Conservation (phyloP, 2,797 vertebrate species). For the Coendou prehensilis region DNA sequence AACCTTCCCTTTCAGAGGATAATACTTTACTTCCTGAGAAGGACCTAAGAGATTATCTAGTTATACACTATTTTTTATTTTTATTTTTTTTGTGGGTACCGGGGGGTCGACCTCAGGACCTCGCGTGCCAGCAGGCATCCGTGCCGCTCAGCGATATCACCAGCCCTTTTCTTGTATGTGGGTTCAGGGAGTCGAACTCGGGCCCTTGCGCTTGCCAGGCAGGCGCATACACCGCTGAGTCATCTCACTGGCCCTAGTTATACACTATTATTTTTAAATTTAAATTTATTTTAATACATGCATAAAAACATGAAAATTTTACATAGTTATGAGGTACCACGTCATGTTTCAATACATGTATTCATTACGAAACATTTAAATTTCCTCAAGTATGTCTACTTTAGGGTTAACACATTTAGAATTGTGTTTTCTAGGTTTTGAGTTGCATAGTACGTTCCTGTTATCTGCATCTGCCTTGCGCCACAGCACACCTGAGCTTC, state of each 20-base stretch:
- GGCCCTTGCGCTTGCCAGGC: no score
- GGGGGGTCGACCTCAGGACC: no score
- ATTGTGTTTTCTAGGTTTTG: not conserved
- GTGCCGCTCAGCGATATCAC: no score
- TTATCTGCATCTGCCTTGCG: not conserved
- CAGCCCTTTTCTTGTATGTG: no score
- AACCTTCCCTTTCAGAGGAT: not conserved
- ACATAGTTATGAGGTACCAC: not conserved
- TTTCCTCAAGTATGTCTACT: no score
- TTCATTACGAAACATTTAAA: not conserved
- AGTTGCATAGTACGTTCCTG: no score
- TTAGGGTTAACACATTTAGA: not conserved
- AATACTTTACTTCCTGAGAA: not conserved
- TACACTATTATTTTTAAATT: not conserved
- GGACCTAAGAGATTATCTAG: not conserved
- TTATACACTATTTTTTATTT: not conserved
- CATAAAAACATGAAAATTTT: not conserved
- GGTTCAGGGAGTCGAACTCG: no score
- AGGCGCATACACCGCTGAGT: no score
- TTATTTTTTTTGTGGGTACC: not conserved
- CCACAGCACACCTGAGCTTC: rapidly evolving
- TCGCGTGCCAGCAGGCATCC: no score
- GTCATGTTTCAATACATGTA: not conserved
- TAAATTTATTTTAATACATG: not conserved
- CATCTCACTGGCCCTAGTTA: not conserved